phyloP scores from a whole-genome alignment of 64 coral and sea anemone genomes.

The Actinia equina region DNA sequence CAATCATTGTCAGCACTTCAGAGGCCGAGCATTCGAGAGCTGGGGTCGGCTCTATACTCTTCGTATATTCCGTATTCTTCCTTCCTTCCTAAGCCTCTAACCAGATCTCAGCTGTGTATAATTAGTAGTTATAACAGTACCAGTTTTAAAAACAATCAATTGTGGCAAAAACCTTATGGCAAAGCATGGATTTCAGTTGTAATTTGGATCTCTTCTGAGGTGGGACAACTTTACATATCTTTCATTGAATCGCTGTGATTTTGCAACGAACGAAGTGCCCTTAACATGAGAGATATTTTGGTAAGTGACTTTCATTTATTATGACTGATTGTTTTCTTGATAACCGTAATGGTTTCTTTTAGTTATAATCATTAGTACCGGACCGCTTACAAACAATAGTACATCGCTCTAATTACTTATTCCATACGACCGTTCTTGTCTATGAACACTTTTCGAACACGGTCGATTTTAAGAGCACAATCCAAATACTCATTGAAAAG shows the following conservation, averaged over 20 bases:
- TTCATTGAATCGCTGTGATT: slow-evolving; percentile 7
- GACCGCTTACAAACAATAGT: background rate
- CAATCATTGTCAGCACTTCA: background rate
- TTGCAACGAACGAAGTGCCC: background rate
- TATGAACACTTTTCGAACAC: background rate
- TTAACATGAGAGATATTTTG: slow-evolving; percentile 37
- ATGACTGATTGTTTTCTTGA: background rate
- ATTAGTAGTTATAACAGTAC: background rate
- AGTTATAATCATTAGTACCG: background rate
- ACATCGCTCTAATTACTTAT: background rate
- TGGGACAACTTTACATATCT: background rate
- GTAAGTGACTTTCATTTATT: slow-evolving; percentile 16
- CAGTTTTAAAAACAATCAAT: background rate
- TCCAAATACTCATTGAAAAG: background rate
- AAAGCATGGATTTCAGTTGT: slow-evolving; percentile 1
- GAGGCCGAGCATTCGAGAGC: background rate
- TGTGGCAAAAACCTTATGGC: background rate
- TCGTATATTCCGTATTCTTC: background rate
- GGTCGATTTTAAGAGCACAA: background rate
- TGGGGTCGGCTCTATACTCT: background rate
- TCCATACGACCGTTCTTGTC: background rate
- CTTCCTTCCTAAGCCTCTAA: background rate
- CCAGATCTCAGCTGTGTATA: background rate
- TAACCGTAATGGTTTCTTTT: background rate
- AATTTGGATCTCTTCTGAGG: slow-evolving; percentile 1